These are phyloP conservation scores for Anas acuta DNA, from an alignment of 2,797 vertebrate species.

Conservation along the genomic window DNA sequence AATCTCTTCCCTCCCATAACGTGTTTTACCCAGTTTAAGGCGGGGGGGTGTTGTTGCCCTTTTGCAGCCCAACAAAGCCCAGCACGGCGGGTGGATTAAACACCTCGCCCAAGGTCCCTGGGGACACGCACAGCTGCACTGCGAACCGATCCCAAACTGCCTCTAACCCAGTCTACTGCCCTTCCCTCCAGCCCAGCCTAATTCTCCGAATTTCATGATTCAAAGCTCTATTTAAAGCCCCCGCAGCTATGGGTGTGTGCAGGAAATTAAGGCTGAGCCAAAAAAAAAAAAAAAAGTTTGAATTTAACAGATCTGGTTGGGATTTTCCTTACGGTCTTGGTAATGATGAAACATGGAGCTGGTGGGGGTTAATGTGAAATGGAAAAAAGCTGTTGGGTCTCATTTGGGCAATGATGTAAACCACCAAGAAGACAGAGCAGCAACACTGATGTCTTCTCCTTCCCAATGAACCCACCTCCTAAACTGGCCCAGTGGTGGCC, in stretches of 20 bases:
- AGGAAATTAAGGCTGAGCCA: background rate
- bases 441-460: background rate
- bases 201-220: slow-evolving; percentile 45
- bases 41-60: background rate
- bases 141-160: background rate
- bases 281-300: background rate
- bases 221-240: slow-evolving; percentile 32
- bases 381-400: background rate
- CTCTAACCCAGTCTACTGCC: background rate
- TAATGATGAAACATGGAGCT: background rate
- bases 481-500: background rate
- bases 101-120: background rate
- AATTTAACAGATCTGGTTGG: background rate
- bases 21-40: background rate
- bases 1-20: background rate
- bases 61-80: background rate
- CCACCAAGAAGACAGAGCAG: background rate
- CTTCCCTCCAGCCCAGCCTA: slow-evolving; percentile 29
- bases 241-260: slow-evolving; percentile 9
- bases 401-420: background rate
- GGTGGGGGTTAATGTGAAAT: background rate
- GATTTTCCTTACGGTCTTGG: background rate
- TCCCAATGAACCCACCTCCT: background rate
- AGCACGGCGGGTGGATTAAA: background rate
- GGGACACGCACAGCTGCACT: background rate